A percentile compares a stretch with the other conserved stretches of the same genome.
Conservation (phyloP, 2,888 invertebrate genomes). For the Morpho helenor region DNA sequence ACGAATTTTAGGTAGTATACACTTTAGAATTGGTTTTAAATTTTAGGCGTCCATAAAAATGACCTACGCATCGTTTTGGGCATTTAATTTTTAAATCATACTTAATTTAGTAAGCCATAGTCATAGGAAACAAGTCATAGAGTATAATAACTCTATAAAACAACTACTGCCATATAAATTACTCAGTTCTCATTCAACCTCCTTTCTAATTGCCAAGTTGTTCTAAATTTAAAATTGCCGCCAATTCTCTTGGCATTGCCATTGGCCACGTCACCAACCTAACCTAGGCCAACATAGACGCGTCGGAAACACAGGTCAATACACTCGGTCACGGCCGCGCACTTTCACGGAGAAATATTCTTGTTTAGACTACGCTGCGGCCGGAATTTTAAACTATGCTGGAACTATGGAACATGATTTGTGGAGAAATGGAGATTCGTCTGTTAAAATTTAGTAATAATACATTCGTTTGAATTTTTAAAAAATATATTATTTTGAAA, state of each 20-base stretch:
- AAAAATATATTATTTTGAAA: too few species aligned
- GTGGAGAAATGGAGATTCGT: conserved; percentile 14
- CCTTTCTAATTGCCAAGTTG: neutral
- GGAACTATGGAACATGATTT: conserved; percentile 12
- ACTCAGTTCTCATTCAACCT: neutral
- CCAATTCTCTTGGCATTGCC: conserved; percentile 13
- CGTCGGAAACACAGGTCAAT: conserved; percentile 64
- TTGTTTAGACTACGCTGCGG: conserved; percentile 49
- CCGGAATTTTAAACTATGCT: conserved; percentile 53
- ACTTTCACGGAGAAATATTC: conserved; percentile 58
- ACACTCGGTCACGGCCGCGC: conserved; percentile 70
- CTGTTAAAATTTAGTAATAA: neutral
- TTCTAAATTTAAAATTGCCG: conserved; percentile 21
- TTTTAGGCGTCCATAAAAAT: too few species aligned
- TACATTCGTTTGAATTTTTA: too few species aligned
- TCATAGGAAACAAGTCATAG: too few species aligned
- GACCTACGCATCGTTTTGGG: too few species aligned
- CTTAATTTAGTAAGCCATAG: too few species aligned
- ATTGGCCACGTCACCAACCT: conserved; percentile 54
- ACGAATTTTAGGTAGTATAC: too few species aligned
- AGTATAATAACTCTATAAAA: too few species aligned
- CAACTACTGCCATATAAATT: too few species aligned
- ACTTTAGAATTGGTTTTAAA: too few species aligned
- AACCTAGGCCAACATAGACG: conserved; percentile 71
- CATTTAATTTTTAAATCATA: too few species aligned